phyloP scores from a whole-genome alignment of 2,113 vertebrate genomes.

The Capreolus pygargus region DNA sequence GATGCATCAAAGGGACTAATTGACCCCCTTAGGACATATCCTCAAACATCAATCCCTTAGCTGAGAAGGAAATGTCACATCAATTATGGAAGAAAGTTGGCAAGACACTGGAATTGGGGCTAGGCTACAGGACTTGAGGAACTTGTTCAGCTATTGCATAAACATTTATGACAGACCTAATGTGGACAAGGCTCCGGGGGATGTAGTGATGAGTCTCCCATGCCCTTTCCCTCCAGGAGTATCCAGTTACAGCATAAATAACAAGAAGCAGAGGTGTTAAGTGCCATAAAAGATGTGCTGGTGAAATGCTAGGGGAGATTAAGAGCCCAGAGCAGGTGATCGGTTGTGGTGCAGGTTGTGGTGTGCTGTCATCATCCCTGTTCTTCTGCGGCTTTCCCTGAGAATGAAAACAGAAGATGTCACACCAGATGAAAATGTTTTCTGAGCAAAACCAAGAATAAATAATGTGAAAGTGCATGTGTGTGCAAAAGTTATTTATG shows the following conservation, averaged over 20 bases:
- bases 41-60: neutral
- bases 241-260: constrained; percentile 37
- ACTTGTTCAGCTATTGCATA: neutral
- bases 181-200: neutral
- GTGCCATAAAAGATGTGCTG: neutral
- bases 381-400: neutral
- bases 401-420: neutral
- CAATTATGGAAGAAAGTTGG: constrained; percentile 37
- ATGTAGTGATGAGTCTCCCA: neutral
- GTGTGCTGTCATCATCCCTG: neutral
- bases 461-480: neutral
- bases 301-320: neutral
- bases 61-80: constrained; percentile 49
- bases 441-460: neutral
- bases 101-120: neutral
- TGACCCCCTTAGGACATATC: constrained; percentile 14
- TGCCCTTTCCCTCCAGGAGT: neutral
- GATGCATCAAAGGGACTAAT: constrained; percentile 24
- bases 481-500: neutral
- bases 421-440: neutral
- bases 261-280: neutral
- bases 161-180: neutral
- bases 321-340: neutral
- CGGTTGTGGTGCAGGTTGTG: neutral
- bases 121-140: neutral